Evolutionary conservation across 2,797 vertebrate species (phyloP).

Genomic region (Helarctos malayanus): DNA sequence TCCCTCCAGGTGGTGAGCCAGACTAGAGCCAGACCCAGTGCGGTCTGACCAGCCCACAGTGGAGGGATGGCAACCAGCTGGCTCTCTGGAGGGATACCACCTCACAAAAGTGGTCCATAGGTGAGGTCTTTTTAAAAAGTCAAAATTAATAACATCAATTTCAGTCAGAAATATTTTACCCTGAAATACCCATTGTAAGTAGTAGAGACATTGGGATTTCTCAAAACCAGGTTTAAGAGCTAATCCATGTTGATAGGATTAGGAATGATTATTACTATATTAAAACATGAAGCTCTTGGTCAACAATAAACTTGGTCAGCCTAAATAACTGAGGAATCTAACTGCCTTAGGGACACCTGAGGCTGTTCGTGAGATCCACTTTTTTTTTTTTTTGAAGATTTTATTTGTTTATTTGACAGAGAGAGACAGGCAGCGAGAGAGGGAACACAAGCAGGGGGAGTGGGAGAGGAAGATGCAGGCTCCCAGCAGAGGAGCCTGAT

Average conservation of each 20-base stretch:
- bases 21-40: background rate
- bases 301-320: background rate
- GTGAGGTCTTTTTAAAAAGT: slow-evolving; percentile 3
- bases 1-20: background rate
- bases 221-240: background rate
- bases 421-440: too few species aligned
- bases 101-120: background rate
- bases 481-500: too few species aligned
- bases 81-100: background rate
- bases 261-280: background rate
- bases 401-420: too few species aligned
- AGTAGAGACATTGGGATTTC: background rate
- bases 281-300: background rate
- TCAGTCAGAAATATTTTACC: slow-evolving; percentile 7
- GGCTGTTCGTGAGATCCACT: background rate
- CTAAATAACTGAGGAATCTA: background rate
- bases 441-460: too few species aligned
- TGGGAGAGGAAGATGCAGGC: too few species aligned
- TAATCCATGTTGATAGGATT: background rate
- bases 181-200: background rate
- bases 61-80: background rate
- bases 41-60: background rate
- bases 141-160: background rate
- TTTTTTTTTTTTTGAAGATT: background rate
- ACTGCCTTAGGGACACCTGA: background rate